Conservation (phyloP, 2,797 vertebrate species). For the Microchirus variegatus region DNA sequence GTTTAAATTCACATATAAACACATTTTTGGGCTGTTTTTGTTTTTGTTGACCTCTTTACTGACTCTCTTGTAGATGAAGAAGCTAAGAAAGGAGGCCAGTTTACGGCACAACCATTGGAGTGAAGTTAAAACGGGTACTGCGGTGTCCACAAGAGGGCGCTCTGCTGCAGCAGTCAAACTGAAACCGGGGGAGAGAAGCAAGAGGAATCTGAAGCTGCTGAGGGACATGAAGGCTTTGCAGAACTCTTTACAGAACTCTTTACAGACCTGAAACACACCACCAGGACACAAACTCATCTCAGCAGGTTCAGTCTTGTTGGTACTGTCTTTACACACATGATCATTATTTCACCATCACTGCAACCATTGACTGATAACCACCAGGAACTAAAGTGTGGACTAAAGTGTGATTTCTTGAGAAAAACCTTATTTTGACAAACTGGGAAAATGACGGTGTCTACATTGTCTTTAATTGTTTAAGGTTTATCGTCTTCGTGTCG, state of each 20-base stretch:
- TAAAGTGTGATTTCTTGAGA: too few species aligned
- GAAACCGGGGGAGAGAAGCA: slow-evolving; percentile 86
- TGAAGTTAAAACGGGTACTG: slow-evolving; percentile 65
- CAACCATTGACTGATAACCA: background rate
- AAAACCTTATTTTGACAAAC: too few species aligned
- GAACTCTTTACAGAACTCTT: slow-evolving; percentile 89
- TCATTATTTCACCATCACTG: slow-evolving; percentile 3
- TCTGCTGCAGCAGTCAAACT: slow-evolving; percentile 70
- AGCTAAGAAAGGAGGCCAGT: slow-evolving; percentile 79
- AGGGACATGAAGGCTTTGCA: slow-evolving; percentile 94
- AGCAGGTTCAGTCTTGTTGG: background rate
- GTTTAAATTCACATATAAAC: background rate
- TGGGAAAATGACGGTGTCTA: too few species aligned
- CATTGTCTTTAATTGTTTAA: too few species aligned
- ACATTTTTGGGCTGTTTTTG: background rate
- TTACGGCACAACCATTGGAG: slow-evolving; percentile 49
- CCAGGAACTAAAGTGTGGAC: too few species aligned
- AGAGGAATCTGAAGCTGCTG: slow-evolving; percentile 88
- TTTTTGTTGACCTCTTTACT: background rate
- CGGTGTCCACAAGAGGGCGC: slow-evolving; percentile 76
- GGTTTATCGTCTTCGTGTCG: too few species aligned
- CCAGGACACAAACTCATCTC: slow-evolving; percentile 15
- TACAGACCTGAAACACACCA: slow-evolving; percentile 77
- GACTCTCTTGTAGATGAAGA: slow-evolving; percentile 81
- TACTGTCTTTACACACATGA: slow-evolving; percentile 12